Percentiles rank a stretch among this genome's conserved stretches.
phyloP scores from a whole-genome alignment of 2,888 invertebrate species.

The Drosophila dives region DNA sequence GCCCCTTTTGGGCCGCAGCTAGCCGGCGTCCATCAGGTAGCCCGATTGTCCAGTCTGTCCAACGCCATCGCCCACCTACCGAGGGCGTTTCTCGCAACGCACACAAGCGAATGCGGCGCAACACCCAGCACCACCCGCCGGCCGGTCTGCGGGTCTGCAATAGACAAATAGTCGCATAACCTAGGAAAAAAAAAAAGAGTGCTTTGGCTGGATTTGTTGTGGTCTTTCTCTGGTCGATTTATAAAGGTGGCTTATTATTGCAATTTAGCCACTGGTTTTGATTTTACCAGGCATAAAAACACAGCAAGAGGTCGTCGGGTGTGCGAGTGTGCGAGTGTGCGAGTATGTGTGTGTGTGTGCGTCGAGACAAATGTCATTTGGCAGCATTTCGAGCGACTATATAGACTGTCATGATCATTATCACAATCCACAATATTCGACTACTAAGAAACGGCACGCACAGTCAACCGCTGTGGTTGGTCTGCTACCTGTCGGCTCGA shows the following conservation, averaged over 20 bases:
- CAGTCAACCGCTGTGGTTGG: conserved; percentile 80
- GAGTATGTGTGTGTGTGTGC: conserved; percentile 33
- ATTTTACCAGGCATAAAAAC: conserved; percentile 76
- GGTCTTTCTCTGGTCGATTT: conserved; percentile 72
- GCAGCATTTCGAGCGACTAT: conserved; percentile 83
- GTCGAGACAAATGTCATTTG: conserved; percentile 81
- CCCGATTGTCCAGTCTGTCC: conserved; percentile 54
- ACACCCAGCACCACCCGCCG: conserved; percentile 15
- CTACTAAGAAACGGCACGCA: conserved; percentile 64
- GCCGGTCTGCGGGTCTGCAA: conserved; percentile 45
- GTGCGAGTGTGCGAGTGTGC: conserved; percentile 23
- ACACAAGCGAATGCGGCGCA: conserved; percentile 25
- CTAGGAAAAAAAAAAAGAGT: conserved; percentile 22
- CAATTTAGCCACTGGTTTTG: conserved; percentile 85
- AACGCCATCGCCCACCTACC: conserved; percentile 81
- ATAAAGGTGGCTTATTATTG: conserved; percentile 84
- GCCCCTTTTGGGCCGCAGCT: conserved; percentile 36
- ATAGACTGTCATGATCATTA: conserved; percentile 84
- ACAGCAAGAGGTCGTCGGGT: conserved; percentile 65
- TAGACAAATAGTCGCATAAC: conserved; percentile 69
- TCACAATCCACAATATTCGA: conserved; percentile 76
- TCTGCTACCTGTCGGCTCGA: conserved; percentile 58
- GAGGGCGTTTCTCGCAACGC: conserved; percentile 70
- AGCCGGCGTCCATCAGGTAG: conserved; percentile 29
- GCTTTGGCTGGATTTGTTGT: conserved; percentile 17